phyloP scores from a whole-genome alignment of 2,797 vertebrate species.

The Cyprinodon diabolis region DNA sequence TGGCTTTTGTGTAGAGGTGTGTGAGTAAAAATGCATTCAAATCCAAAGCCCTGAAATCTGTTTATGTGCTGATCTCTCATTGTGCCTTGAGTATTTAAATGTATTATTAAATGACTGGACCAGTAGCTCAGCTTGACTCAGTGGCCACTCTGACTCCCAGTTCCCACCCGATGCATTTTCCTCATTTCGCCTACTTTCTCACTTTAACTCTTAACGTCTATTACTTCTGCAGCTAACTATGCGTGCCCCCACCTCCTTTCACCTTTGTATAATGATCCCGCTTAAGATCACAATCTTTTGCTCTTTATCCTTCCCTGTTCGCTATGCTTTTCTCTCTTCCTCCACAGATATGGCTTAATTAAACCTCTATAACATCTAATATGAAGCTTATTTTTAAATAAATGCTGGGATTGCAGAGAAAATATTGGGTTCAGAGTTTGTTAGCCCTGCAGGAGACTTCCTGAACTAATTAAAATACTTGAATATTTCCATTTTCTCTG shows the following conservation, averaged over 20 bases:
- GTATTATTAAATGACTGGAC: conserved; percentile 80
- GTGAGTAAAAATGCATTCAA: conserved; percentile 99
- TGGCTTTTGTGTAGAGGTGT: conserved; percentile 91
- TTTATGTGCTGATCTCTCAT: conserved; percentile 70
- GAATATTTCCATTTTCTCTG: background rate
- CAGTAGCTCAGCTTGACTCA: conserved; percentile 61
- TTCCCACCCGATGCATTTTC: conserved; percentile 46
- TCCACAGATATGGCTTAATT: conserved; percentile 77
- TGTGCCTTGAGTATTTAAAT: conserved; percentile 71
- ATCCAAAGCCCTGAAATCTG: conserved; percentile 86
- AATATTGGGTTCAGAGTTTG: conserved; percentile 32
- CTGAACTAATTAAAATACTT: background rate
- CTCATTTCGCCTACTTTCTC: conserved; percentile 26
- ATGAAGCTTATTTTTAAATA: conserved; percentile 86
- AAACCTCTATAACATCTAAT: conserved; percentile 74
- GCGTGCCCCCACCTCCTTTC: conserved; percentile 59
- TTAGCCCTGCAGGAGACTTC: conserved; percentile 5
- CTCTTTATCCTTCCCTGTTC: conserved; percentile 70
- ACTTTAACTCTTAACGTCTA: conserved; percentile 44
- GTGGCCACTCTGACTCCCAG: conserved; percentile 52
- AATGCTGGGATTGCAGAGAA: conserved; percentile 91
- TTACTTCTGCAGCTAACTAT: conserved; percentile 50
- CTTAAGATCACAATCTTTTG: conserved; percentile 73
- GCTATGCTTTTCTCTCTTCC: conserved; percentile 84
- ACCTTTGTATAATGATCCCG: conserved; percentile 60